phyloP scores from a whole-genome alignment of 2,797 vertebrate species.

The Cyclopterus lumpus region DNA sequence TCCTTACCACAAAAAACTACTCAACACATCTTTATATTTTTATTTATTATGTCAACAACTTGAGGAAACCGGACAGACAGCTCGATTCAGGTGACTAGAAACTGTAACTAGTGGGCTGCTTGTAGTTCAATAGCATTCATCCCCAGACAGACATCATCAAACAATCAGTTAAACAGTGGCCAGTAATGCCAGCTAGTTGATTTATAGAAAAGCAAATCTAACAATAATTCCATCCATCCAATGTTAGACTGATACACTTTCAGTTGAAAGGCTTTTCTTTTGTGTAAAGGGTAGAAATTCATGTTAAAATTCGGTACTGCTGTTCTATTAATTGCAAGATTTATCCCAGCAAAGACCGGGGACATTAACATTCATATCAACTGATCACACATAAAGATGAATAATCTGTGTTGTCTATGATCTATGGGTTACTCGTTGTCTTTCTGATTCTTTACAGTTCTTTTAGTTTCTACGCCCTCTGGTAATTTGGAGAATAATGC shows the following conservation, averaged over 20 bases:
- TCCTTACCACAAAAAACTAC: no score
- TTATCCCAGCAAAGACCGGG: no score
- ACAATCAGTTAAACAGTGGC: no score
- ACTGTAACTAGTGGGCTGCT: neutral
- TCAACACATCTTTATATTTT: no score
- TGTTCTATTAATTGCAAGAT: no score
- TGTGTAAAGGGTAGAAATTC: no score
- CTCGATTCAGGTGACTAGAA: neutral
- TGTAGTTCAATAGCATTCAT: neutral
- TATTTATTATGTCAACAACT: neutral
- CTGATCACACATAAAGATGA: no score
- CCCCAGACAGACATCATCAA: neutral
- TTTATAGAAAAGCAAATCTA: neutral
- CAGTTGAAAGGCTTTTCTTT: neutral
- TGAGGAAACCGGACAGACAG: neutral
- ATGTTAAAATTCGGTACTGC: no score
- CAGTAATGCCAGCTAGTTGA: neutral
- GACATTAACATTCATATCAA: no score
- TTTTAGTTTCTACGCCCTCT: no score
- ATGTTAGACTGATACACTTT: neutral
- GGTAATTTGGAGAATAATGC: no score
- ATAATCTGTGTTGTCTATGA: neutral
- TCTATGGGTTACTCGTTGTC: neutral
- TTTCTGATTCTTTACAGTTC: no score
- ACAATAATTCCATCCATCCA: neutral